Base-by-base conservation (phyloP, 2,113 vertebrate genomes). In the Brachypteracias leptosomus region DNA sequence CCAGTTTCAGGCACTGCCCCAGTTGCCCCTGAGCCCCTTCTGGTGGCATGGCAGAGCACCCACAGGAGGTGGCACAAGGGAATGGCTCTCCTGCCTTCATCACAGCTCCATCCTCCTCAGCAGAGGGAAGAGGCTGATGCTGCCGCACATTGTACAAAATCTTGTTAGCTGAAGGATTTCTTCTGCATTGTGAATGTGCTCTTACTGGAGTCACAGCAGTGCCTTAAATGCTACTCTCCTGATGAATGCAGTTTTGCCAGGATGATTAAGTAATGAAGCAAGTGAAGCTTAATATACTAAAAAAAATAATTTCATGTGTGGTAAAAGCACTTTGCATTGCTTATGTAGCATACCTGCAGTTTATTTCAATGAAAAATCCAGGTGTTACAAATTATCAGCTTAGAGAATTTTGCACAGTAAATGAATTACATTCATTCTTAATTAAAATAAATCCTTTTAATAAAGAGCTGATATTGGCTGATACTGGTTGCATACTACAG, bases 51-150 rank as follows among this genome's bases (percentile, higher is more conserved):
- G 24, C 42, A 38, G 33, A 33, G 21, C 6, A 3, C 3, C 11
- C 17, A 3, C 1, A 1, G 14, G 49, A 70, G 6, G 20, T 66
- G 65, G 4, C 28, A 72, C 0, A 0, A 38, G 26, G 17, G 24
- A 61, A 26, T 0, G 4, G 7, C 11, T 6, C 24, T 68, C 9
- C 15, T 0, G 0, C 31, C 3, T 1, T 2, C 2, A 0, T 21
- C 16, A 5, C 1, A 2, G 44, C 49, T 80, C 38, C 59, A 0
- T 61, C 42, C 62, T 38, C 33, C 25, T 52, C 84, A 80, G 58
- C 26, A 22, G 22, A 38, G 76, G 35, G 63, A 31, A 51, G 3
- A 16, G 31, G 52, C 57, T 71, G 86, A 14, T 2, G 0, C 35
- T 76, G n/a, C 42, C 72, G 42, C 0, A 0, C 24, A 0, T 12